Conservation (phyloP, 2,797 vertebrate species). For the Bucorvus abyssinicus region DNA sequence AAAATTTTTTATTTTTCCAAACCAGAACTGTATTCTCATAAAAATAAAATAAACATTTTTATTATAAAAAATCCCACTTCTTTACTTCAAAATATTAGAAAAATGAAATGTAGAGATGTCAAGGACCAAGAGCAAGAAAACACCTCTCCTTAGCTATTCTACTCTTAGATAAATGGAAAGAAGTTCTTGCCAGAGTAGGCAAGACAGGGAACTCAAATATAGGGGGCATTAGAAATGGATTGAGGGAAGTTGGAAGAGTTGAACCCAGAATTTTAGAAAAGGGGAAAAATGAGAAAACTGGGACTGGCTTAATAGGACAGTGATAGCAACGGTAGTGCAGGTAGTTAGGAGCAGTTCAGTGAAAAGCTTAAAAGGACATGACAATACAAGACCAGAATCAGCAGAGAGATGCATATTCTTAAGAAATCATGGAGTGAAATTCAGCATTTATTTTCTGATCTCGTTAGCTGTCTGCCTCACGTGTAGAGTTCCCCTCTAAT, state of each 20-base stretch:
- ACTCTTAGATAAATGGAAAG: background rate
- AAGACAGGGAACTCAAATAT: background rate
- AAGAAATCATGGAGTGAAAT: background rate
- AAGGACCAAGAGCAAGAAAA: background rate
- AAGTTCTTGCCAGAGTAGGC: background rate
- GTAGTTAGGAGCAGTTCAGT: background rate
- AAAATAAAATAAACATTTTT: background rate
- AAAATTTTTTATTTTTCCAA: background rate
- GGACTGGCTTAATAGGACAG: background rate
- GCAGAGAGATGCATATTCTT: background rate
- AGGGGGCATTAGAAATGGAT: background rate
- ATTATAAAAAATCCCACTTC: background rate
- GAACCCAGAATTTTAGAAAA: background rate
- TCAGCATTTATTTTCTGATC: background rate
- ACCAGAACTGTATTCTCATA: background rate
- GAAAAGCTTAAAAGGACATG: background rate
- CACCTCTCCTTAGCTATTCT: background rate
- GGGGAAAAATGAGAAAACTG: background rate
- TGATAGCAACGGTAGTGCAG: background rate
- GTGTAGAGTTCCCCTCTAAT: background rate
- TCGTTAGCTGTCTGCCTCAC: background rate
- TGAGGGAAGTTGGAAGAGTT: background rate
- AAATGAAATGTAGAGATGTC: background rate
- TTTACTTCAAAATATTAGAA: background rate
- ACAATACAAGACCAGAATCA: background rate